Percentiles rank a stretch among this genome's conserved stretches.
phyloP scores from a whole-genome alignment of 1,140 invertebrate species.

The Spodoptera litura region DNA sequence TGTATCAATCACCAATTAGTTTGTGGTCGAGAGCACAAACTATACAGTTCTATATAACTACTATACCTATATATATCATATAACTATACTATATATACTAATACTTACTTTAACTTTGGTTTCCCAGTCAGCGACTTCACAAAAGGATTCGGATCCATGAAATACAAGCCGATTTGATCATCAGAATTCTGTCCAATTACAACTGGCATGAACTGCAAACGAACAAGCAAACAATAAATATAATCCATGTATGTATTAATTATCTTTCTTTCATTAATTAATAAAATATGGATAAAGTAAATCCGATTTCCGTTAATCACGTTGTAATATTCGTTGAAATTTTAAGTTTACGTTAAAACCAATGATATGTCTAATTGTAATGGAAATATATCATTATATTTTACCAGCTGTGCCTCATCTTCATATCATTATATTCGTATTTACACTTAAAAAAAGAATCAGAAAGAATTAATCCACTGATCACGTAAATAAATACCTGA shows the following conservation, averaged over 20 bases:
- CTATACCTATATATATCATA: not conserved
- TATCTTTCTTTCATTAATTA: not conserved
- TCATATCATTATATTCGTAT: too few species aligned
- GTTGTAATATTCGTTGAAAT: conserved; percentile 3
- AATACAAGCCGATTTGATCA: conserved; percentile 73
- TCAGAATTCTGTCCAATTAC: conserved; percentile 78
- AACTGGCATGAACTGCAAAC: conserved; percentile 76
- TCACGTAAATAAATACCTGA: too few species aligned
- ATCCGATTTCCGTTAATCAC: not conserved
- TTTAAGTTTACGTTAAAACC: not conserved
- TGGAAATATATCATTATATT: too few species aligned
- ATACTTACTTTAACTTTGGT: conserved; percentile 78
- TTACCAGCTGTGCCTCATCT: too few species aligned
- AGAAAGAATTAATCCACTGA: too few species aligned
- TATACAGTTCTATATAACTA: not conserved
- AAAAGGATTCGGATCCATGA: conserved; percentile 76
- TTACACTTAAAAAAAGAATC: too few species aligned
- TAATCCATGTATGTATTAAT: not conserved
- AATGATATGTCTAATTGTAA: not conserved
- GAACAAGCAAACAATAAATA: not conserved
- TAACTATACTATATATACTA: not conserved
- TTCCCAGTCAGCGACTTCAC: conserved; percentile 77
- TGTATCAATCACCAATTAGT: too few species aligned
- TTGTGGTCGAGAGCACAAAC: too few species aligned
- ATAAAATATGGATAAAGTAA: conserved; percentile 11